phyloP scores from a whole-genome alignment of 2,888 invertebrate species.

The Nudaria mundana region DNA sequence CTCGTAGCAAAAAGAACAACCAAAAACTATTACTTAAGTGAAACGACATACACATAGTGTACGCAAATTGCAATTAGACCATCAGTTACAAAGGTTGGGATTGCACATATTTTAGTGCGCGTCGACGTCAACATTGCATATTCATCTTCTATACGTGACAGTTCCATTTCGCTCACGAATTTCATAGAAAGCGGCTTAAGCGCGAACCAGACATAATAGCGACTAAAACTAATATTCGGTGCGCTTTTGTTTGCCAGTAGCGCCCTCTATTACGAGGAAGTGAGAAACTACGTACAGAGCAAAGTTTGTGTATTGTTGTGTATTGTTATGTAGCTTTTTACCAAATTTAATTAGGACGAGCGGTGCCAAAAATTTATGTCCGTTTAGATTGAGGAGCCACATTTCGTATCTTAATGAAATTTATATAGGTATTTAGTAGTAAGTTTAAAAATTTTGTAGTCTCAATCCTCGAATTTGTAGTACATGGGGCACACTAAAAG shows the following conservation, averaged over 20 bases:
- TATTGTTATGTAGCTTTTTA: conserved; percentile 77
- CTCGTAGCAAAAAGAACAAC: too few relatives aligned
- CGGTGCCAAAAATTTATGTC: too few relatives aligned
- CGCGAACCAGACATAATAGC: conserved; percentile 63
- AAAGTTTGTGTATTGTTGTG: conserved; percentile 80
- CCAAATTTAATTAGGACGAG: conserved; percentile 73
- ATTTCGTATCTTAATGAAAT: too few relatives aligned
- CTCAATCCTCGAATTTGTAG: too few relatives aligned
- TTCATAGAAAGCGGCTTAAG: conserved; percentile 60
- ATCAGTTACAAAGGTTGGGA: conserved; percentile 47
- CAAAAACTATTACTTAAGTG: too few relatives aligned
- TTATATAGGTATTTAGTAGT: too few relatives aligned
- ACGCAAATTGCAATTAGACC: too few relatives aligned
- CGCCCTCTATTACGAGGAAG: conserved; percentile 63
- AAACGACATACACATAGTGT: too few relatives aligned
- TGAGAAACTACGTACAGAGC: conserved; percentile 55
- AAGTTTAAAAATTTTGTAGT: too few relatives aligned
- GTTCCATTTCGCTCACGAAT: conserved; percentile 56
- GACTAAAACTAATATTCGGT: conserved; percentile 60
- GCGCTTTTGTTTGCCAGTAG: conserved; percentile 70
- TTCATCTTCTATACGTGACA: conserved; percentile 64
- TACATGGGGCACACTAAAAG: too few relatives aligned
- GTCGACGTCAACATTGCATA: conserved; percentile 55
- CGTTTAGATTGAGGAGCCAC: too few relatives aligned
- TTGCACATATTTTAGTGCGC: conserved; percentile 44